These are phyloP conservation scores for Corythornis madagascariensis DNA, from an alignment of 2,113 vertebrate species.

Conservation along the genomic window DNA sequence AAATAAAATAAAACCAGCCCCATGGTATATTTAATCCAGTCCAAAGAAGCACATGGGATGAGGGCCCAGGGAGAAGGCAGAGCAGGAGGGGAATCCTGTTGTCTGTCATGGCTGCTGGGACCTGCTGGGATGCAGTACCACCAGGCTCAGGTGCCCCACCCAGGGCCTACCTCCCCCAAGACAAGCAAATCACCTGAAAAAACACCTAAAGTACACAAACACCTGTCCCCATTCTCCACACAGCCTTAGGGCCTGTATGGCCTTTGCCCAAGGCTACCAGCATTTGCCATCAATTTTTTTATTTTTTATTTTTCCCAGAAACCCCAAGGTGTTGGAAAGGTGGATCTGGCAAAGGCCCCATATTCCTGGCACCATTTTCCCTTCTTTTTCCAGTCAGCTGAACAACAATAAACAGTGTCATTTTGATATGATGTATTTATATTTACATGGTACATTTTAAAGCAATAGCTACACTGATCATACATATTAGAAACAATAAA, in stretches of 20 bases:
- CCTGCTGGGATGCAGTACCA: fast-evolving
- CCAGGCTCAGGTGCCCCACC: fast-evolving
- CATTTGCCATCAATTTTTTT: fast-evolving
- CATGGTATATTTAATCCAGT: fast-evolving
- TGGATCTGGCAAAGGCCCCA: fast-evolving
- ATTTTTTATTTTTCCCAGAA: neutral
- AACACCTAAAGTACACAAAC: neutral
- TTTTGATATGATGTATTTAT: conserved; percentile 84
- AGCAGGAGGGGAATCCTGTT: neutral
- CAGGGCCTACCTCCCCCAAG: fast-evolving
- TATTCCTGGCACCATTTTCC: fast-evolving
- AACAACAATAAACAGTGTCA: neutral
- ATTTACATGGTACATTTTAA: conserved; percentile 92
- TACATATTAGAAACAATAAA: conserved; percentile 97
- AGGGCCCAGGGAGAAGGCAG: neutral
- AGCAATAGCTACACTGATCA: conserved; percentile 92
- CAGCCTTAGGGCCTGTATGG: fast-evolving
- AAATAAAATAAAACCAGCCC: neutral
- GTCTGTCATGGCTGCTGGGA: neutral
- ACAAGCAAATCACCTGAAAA: fast-evolving
- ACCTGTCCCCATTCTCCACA: fast-evolving
- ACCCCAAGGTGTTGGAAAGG: fast-evolving
- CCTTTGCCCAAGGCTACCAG: fast-evolving
- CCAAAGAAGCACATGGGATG: fast-evolving
- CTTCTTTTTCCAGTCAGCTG: neutral